Conservation (phyloP, 1,140 invertebrate species). For the Brachionus rotundiformis region DNA sequence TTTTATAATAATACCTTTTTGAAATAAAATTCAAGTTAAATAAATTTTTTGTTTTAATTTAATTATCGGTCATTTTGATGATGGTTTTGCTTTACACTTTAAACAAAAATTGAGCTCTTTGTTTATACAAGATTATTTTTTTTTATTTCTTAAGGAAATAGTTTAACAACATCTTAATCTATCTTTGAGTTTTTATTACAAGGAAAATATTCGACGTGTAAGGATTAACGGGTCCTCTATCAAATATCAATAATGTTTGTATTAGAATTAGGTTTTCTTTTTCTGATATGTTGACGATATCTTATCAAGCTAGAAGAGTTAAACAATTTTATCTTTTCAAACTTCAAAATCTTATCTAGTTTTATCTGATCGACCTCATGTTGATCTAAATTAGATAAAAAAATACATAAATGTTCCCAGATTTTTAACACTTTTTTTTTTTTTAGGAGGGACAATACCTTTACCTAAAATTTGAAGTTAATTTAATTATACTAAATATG, state of each 20-base stretch:
- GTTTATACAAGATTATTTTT: neutral
- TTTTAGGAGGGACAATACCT: neutral
- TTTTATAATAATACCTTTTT: neutral
- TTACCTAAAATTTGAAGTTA: no score
- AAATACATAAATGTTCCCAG: neutral
- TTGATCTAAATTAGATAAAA: neutral
- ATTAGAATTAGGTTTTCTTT: neutral
- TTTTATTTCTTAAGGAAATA: neutral
- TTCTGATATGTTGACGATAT: neutral
- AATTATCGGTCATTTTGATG: neutral
- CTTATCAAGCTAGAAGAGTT: neutral
- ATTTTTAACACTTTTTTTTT: neutral
- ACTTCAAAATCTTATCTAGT: neutral
- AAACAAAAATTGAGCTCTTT: neutral
- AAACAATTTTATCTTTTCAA: neutral
- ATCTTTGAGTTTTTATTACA: neutral
- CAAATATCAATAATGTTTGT: constrained; percentile 5
- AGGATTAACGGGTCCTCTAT: neutral
- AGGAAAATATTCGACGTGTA: neutral
- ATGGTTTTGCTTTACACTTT: neutral
- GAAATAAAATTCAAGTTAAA: neutral
- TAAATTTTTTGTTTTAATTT: neutral
- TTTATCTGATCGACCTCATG: constrained; percentile 6
- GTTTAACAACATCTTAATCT: neutral
- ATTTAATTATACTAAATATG: no score